These are phyloP conservation scores for Coreius guichenoti DNA, from an alignment of 2,797 vertebrate species.

Conservation along the genomic window DNA sequence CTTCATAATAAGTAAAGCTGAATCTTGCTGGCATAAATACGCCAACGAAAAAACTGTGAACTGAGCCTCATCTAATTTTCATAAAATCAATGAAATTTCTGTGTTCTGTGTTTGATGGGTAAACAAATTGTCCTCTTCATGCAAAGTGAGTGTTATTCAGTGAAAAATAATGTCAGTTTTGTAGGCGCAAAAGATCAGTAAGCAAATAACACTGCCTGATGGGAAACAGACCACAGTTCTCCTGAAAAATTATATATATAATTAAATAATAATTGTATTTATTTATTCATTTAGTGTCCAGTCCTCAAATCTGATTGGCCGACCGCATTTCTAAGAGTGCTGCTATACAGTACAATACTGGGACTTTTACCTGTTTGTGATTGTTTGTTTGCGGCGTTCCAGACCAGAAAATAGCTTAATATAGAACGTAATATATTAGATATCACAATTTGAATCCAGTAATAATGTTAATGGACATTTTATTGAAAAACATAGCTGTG, in stretches of 20 bases:
- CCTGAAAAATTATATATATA: not conserved
- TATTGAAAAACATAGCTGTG: conserved; percentile 45
- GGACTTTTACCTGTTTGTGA: not conserved
- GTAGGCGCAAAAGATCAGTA: not conserved
- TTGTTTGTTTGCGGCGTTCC: not conserved
- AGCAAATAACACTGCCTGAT: not conserved
- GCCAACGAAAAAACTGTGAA: not conserved
- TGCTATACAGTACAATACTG: not conserved
- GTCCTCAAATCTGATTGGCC: not conserved
- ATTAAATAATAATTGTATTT: not conserved
- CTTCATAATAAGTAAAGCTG: not conserved
- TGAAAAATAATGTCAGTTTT: not conserved
- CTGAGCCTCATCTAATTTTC: not conserved
- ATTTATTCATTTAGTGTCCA: not conserved
- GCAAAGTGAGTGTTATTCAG: not conserved
- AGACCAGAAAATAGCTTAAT: not conserved
- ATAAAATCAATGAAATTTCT: conserved; percentile 1
- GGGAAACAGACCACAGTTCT: not conserved
- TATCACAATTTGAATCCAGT: not conserved
- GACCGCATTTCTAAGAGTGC: not conserved
- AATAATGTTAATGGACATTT: not conserved
- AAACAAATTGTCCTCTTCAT: conserved; percentile 14
- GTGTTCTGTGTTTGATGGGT: not conserved
- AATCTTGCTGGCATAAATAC: not conserved
- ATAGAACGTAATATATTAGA: not conserved